Conservation (phyloP, 2,888 invertebrate species). For the Liopterus haemorrhoidalis region DNA sequence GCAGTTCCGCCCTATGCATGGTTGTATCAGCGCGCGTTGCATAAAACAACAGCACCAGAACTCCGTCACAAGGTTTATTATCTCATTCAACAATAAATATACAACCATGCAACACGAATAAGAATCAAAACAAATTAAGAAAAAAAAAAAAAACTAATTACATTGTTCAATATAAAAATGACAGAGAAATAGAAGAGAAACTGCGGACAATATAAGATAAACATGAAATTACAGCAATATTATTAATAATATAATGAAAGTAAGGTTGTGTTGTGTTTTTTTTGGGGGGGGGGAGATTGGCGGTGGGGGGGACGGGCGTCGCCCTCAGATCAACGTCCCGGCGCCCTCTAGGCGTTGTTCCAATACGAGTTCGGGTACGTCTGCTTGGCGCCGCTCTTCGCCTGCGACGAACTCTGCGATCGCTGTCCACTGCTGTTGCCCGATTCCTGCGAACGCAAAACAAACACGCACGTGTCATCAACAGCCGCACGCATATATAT, state of each 20-base stretch:
- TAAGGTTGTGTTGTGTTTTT: too few species aligned
- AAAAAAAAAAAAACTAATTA: too few species aligned
- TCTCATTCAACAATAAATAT: slow-evolving; percentile 24
- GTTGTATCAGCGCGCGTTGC: too few species aligned
- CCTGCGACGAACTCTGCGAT: slow-evolving; percentile 51
- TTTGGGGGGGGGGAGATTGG: too few species aligned
- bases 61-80: slow-evolving; percentile 20
- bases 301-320: too few species aligned
- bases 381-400: slow-evolving; percentile 55
- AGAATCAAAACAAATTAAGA: slow-evolving; percentile 9
- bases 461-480: slow-evolving; percentile 4
- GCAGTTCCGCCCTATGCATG: too few species aligned
- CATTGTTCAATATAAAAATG: slow-evolving; percentile 20
- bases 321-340: slow-evolving; percentile 5
- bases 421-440: slow-evolving; percentile 50
- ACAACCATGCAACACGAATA: slow-evolving; percentile 21
- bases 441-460: slow-evolving; percentile 50
- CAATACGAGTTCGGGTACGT: slow-evolving; percentile 59
- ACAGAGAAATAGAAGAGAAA: slow-evolving; percentile 3
- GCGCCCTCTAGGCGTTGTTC: slow-evolving; percentile 53
- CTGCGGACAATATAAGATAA: not conserved
- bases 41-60: not conserved
- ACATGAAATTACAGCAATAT: too few species aligned
- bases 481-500: not conserved
- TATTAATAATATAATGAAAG: too few species aligned